phyloP scores from a whole-genome alignment of 2,888 invertebrate species.

The Harmothoe impar region DNA sequence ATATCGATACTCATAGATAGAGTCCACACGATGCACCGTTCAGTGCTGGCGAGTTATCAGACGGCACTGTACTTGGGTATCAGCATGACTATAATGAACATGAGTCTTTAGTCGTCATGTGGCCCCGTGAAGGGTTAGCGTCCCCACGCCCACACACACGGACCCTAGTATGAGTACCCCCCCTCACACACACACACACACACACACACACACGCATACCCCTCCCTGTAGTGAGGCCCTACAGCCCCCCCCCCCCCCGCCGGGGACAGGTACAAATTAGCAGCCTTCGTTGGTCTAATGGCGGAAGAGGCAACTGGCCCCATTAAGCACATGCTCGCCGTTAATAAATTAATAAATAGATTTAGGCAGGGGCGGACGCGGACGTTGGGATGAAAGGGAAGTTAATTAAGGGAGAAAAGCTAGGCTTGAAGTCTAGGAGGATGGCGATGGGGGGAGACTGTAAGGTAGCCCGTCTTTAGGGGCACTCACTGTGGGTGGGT shows the following conservation, averaged over 20 bases:
- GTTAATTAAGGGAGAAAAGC: not conserved
- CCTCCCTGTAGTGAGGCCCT: too few relatives aligned
- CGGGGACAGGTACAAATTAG: not conserved
- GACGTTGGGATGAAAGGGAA: not conserved
- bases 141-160: too few relatives aligned
- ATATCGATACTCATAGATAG: too few relatives aligned
- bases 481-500: not conserved
- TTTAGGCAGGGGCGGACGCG: not conserved
- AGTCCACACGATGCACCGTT: too few relatives aligned
- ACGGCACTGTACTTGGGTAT: too few relatives aligned
- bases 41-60: too few relatives aligned
- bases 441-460: not conserved
- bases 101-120: too few relatives aligned
- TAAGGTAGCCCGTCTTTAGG: not conserved
- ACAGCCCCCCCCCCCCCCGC: not conserved
- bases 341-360: conserved; percentile 6
- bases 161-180: too few relatives aligned
- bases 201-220: too few relatives aligned
- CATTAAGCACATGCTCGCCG: conserved; percentile 38
- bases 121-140: too few relatives aligned
- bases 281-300: not conserved
- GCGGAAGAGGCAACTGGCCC: not conserved
- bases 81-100: too few relatives aligned
- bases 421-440: not conserved
- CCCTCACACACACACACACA: too few relatives aligned